Evolutionary conservation across 1,140 invertebrate genomes (phyloP).

Genomic region (Drosophila pseudoananassae): DNA sequence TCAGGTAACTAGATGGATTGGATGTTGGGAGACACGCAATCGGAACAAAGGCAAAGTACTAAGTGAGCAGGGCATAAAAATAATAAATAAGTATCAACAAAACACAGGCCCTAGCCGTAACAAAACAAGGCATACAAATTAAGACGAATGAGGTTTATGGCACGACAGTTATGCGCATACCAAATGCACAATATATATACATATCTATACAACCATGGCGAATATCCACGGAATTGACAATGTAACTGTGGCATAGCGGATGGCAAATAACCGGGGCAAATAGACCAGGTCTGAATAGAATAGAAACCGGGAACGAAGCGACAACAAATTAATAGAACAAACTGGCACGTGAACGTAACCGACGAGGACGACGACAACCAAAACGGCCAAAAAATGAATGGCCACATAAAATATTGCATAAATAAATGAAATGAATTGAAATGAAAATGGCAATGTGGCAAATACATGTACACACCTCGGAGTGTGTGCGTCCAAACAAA

Average conservation of each 20-base stretch:
- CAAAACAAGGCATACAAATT: constrained; percentile 74
- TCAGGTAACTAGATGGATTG: constrained; percentile 1
- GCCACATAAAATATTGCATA: constrained; percentile 82
- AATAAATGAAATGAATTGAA: constrained; percentile 82
- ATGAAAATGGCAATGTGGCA: constrained; percentile 76
- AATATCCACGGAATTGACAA: constrained; percentile 60
- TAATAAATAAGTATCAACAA: constrained; percentile 53
- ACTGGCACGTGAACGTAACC: constrained; percentile 39
- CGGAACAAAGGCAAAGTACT: constrained; percentile 28
- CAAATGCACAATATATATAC: constrained; percentile 31
- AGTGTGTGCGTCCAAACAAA: constrained; percentile 32
- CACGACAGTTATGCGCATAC: constrained; percentile 52
- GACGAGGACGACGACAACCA: constrained; percentile 38
- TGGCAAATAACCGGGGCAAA: constrained; percentile 47
- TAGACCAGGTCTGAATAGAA: constrained; percentile 23
- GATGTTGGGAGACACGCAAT: constrained; percentile 16
- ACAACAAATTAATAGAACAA: constrained; percentile 78
- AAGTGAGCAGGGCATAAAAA: constrained; percentile 58
- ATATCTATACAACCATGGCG: constrained; percentile 20
- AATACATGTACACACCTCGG: constrained; percentile 39
- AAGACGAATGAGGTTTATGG: constrained; percentile 79
- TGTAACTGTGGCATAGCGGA: constrained; percentile 23
- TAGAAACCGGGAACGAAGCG: constrained; percentile 41
- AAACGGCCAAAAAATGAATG: constrained; percentile 67
- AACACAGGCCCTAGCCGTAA: constrained; percentile 45